Percentiles rank a stretch among this genome's conserved stretches.
Evolutionary conservation across 2,113 vertebrate species (phyloP).

Genomic region (Echinops telfairi): DNA sequence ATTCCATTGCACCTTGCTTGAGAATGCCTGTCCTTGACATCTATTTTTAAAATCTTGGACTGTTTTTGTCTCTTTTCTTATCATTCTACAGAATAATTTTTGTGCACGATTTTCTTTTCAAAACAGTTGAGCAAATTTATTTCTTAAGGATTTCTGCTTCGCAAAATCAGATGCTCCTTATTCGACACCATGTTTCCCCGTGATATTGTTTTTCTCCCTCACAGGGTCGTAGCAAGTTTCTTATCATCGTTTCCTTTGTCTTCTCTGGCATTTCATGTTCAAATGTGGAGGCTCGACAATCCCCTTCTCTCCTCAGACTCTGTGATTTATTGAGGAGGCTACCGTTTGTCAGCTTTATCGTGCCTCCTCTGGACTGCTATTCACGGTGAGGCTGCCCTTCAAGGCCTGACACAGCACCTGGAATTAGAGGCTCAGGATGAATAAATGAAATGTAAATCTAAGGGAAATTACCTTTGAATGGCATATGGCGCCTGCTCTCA

Average conservation of each 20-base stretch:
- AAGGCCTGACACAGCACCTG: slow-evolving; percentile 55
- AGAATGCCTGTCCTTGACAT: neutral
- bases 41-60: neutral
- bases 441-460: slow-evolving; percentile 69
- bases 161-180: neutral
- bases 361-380: slow-evolving; percentile 17
- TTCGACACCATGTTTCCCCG: neutral
- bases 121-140: neutral
- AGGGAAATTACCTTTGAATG: slow-evolving; percentile 60
- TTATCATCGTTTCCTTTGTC: slow-evolving; percentile 3
- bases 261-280: slow-evolving; percentile 40
- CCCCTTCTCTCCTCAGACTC: neutral
- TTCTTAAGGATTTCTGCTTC: slow-evolving; percentile 24
- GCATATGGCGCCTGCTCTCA: neutral
- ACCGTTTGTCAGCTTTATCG: neutral
- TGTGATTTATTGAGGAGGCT: slow-evolving; percentile 8
- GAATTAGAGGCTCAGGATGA: slow-evolving; percentile 3
- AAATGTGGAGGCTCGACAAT: neutral
- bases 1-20: neutral
- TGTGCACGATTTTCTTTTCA: neutral
- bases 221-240: neutral
- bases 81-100: neutral
- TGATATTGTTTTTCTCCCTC: neutral
- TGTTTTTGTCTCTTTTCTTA: slow-evolving; percentile 46
- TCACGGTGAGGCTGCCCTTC: neutral